Evolutionary conservation across 1,140 invertebrate species (phyloP).

Genomic region (Doryteuthis pealeii): DNA sequence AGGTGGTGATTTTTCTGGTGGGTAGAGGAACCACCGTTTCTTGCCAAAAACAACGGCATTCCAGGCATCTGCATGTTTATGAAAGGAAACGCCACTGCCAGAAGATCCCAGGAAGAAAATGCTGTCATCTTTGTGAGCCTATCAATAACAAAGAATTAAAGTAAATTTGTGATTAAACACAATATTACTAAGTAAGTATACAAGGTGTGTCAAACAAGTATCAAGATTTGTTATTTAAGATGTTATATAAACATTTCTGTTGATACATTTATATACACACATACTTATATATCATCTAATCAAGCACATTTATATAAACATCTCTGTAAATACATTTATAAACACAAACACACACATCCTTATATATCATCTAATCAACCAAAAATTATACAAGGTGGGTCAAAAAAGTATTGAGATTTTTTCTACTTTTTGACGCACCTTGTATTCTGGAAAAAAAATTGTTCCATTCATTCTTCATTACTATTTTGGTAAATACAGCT

Average conservation of each 20-base stretch:
- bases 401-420: no score
- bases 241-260: no score
- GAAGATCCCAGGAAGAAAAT: constrained; percentile 54
- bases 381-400: no score
- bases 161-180: no score
- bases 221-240: no score
- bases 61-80: constrained; percentile 57
- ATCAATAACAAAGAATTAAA: background rate
- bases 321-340: background rate
- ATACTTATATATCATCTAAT: background rate
- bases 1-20: constrained; percentile 44
- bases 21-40: constrained; percentile 56
- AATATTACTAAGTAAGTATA: no score
- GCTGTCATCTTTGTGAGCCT: constrained; percentile 46
- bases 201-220: no score
- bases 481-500: no score
- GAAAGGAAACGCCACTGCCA: constrained; percentile 50
- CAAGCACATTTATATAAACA: background rate
- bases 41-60: constrained; percentile 53
- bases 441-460: no score
- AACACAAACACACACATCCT: background rate
- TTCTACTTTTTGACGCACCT: no score
- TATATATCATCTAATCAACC: no score
- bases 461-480: no score
- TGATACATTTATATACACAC: background rate